phyloP scores from a whole-genome alignment of 1,140 invertebrate genomes.

The Amyelois transitella region DNA sequence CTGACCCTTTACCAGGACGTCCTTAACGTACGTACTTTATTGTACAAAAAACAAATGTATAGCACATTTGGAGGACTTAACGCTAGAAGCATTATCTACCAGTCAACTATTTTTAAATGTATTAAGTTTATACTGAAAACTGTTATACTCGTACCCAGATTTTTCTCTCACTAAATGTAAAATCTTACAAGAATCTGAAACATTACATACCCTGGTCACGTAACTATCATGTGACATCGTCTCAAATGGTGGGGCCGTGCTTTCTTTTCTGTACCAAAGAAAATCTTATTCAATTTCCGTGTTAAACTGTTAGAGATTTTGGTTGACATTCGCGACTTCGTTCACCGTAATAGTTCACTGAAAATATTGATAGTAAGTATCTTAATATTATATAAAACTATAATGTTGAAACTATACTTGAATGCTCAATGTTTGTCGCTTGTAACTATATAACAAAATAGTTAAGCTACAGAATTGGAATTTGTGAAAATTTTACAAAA shows the following conservation, averaged over 20 bases:
- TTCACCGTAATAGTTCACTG: too few species aligned
- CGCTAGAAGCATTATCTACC: too few species aligned
- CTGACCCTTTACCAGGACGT: too few species aligned
- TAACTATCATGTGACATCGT: neutral
- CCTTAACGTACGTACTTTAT: too few species aligned
- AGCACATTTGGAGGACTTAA: too few species aligned
- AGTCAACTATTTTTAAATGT: too few species aligned
- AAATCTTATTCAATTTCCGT: neutral
- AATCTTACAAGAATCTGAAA: neutral
- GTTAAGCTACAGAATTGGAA: neutral
- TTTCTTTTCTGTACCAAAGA: neutral
- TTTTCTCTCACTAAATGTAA: neutral
- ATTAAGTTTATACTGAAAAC: too few species aligned
- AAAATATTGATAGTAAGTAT: too few species aligned
- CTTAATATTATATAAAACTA: too few species aligned
- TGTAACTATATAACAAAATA: neutral
- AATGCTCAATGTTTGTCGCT: neutral
- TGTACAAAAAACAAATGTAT: too few species aligned
- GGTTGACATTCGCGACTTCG: neutral
- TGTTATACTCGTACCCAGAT: neutral
- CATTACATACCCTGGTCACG: neutral
- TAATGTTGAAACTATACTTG: neutral
- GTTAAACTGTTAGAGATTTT: neutral
- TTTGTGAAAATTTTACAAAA: neutral
- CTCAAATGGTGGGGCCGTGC: neutral